Evolutionary conservation across 2,888 invertebrate species (phyloP).

Genomic region (Mythimna lalbum): DNA sequence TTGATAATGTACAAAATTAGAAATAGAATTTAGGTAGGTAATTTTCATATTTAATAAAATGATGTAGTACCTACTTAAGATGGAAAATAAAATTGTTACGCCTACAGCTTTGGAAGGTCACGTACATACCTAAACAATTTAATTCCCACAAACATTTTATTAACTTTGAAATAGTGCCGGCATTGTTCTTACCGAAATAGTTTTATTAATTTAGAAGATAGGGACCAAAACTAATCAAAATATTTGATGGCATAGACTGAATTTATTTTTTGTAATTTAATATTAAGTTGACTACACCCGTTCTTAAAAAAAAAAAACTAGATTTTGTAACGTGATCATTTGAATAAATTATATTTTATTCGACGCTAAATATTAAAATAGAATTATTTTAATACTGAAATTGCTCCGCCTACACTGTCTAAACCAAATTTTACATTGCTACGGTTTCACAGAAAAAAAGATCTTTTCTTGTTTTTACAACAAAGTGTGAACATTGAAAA

Average conservation of each 20-base stretch:
- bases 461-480: constrained; percentile 27
- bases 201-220: constrained; percentile 9
- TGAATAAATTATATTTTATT: neutral
- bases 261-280: neutral
- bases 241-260: neutral
- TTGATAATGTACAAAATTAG: no score
- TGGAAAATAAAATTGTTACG: neutral
- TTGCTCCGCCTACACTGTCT: neutral
- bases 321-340: no score
- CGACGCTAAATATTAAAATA: neutral
- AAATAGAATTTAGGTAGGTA: neutral
- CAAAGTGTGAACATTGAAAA: constrained; percentile 21
- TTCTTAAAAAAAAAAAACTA: no score
- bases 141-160: constrained; percentile 1
- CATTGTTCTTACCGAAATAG: neutral
- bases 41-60: neutral
- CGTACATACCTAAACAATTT: neutral
- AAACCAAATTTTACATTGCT: neutral
- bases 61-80: neutral
- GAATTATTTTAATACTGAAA: constrained; percentile 13
- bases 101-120: neutral
- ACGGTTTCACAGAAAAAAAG: constrained; percentile 16
- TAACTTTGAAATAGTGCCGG: constrained; percentile 23
- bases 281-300: neutral
- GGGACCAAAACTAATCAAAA: constrained; percentile 8